phyloP scores from a whole-genome alignment of 2,888 invertebrate species.

The Chloromyia formosa region DNA sequence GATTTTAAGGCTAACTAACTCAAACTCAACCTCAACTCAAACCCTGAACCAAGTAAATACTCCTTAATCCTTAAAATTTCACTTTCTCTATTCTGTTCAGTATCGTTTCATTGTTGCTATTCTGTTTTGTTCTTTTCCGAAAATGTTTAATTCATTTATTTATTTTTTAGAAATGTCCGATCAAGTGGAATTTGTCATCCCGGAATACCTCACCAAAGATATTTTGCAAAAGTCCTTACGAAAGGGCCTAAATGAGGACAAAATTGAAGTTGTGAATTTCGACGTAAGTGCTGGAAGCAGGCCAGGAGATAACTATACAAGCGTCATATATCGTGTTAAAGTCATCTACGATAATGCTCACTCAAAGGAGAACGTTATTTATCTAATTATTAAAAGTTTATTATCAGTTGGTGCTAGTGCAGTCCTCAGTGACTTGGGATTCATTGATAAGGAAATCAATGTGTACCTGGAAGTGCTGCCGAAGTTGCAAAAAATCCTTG shows the following conservation, averaged over 20 bases:
- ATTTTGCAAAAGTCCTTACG: constrained; percentile 57
- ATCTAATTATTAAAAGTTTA: constrained; percentile 50
- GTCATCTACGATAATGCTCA: neutral
- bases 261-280: constrained; percentile 54
- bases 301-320: constrained; percentile 44
- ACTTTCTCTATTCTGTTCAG: no score
- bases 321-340: constrained; percentile 39
- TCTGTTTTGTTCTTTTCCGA: no score
- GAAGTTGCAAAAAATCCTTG: neutral
- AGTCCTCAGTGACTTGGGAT: constrained; percentile 56
- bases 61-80: no score
- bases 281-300: constrained; percentile 50
- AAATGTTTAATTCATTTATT: no score
- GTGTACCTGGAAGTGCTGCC: neutral
- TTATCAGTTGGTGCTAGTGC: constrained; percentile 57
- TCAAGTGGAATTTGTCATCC: neutral
- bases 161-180: no score
- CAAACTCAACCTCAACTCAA: no score
- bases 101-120: no score
- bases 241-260: constrained; percentile 55
- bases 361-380: neutral
- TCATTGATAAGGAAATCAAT: neutral
- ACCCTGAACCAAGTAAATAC: no score
- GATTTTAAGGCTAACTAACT: no score
- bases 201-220: constrained; percentile 54